Evolutionary conservation across 2,888 invertebrate species (phyloP).

Genomic region (Agrochola lychnidis): DNA sequence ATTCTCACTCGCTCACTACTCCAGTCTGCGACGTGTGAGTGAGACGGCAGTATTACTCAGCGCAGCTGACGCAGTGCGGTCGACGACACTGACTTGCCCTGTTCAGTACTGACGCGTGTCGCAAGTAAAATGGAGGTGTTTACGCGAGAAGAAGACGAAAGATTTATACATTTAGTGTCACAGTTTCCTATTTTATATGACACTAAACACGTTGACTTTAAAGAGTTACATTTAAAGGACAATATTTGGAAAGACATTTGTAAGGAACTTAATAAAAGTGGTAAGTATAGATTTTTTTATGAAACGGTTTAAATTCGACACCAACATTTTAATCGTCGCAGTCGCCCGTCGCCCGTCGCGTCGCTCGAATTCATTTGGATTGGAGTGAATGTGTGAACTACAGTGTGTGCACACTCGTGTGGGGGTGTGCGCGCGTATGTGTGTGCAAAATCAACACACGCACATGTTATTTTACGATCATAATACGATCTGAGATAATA

Average conservation of each 20-base stretch:
- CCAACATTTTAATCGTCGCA: not conserved
- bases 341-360: not conserved
- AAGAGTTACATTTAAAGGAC: constrained; percentile 24
- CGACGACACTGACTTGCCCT: constrained; percentile 19
- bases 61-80: constrained; percentile 35
- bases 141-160: constrained; percentile 29
- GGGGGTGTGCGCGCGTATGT: no score
- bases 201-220: constrained; percentile 22
- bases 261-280: constrained; percentile 24
- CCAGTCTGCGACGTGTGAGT: not conserved
- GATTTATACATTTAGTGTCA: constrained; percentile 25
- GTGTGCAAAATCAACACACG: no score
- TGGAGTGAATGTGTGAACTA: not conserved
- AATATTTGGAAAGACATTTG: constrained; percentile 22
- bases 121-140: constrained; percentile 28
- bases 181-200: constrained; percentile 26
- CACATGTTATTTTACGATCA: constrained; percentile 2
- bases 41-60: constrained; percentile 9
- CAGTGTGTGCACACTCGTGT: no score
- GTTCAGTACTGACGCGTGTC: constrained; percentile 28
- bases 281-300: not conserved
- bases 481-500: not conserved
- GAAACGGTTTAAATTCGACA: not conserved
- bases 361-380: not conserved
- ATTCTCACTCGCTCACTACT: constrained; percentile 6